Conservation (phyloP, 2,113 vertebrate genomes). For the Psettodes erumei region DNA sequence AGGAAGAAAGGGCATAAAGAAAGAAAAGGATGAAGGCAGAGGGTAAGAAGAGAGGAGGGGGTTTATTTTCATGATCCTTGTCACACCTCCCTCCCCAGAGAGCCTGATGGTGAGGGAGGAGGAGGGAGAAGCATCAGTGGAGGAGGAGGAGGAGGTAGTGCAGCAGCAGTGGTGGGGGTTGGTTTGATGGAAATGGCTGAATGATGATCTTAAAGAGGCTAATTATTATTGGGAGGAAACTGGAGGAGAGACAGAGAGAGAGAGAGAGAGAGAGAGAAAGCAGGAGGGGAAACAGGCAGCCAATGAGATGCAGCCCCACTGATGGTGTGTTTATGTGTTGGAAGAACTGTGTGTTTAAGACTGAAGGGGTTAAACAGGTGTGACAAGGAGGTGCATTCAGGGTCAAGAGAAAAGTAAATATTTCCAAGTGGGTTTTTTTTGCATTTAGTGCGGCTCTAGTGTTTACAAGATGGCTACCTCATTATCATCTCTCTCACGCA, state of each 20-base stretch:
- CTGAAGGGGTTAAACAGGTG: conserved; percentile 1
- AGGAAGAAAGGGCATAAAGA: neutral
- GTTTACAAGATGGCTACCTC: neutral
- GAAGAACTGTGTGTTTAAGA: neutral
- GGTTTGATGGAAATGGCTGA: conserved; percentile 54
- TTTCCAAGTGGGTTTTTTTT: no score
- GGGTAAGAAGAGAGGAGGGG: neutral
- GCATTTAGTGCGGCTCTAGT: neutral
- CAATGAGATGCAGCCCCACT: conserved; percentile 49
- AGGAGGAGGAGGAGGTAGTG: conserved; percentile 19
- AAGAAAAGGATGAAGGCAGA: neutral
- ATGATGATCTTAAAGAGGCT: conserved; percentile 61
- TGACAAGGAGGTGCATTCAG: neutral
- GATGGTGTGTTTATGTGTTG: conserved; percentile 30
- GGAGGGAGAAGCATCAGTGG: conserved; percentile 15
- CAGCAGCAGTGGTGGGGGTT: conserved; percentile 3
- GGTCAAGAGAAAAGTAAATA: no score
- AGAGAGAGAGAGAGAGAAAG: conserved; percentile 4
- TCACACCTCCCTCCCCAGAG: conserved; percentile 52
- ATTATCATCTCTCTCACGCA: neutral
- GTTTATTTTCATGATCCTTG: conserved; percentile 55
- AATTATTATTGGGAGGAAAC: conserved; percentile 60
- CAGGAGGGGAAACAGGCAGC: conserved; percentile 29
- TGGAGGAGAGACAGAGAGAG: neutral
- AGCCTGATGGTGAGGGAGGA: conserved; percentile 37